Evolutionary conservation across 2,797 vertebrate species (phyloP).

Genomic region (Bradypus variegatus): DNA sequence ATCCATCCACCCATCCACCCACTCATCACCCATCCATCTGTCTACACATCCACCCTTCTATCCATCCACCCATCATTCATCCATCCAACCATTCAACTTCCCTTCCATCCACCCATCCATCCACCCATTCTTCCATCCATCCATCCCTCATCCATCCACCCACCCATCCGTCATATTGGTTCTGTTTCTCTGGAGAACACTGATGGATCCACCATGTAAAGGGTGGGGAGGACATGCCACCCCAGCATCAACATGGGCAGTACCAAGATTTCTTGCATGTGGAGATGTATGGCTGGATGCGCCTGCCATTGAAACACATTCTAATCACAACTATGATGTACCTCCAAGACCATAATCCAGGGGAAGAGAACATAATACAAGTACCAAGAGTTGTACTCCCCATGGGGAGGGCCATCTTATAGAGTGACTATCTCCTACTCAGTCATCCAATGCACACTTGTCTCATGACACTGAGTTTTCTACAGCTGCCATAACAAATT

Average conservation of each 20-base stretch:
- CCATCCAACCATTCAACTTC: too few relatives aligned
- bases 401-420: too few relatives aligned
- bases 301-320: background rate
- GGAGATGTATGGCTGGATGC: background rate
- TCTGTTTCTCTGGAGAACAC: too few relatives aligned
- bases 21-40: too few relatives aligned
- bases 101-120: too few relatives aligned
- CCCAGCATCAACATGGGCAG: background rate
- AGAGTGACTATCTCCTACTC: background rate
- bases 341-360: background rate
- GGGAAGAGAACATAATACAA: background rate
- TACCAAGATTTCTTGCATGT: background rate
- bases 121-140: too few relatives aligned
- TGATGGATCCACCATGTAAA: background rate
- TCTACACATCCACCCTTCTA: too few relatives aligned
- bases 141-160: too few relatives aligned
- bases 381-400: background rate
- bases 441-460: too few relatives aligned
- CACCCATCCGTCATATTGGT: too few relatives aligned
- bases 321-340: background rate
- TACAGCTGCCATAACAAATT: accelerated
- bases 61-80: too few relatives aligned
- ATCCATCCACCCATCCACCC: too few relatives aligned
- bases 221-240: background rate
- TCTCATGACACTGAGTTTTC: background rate